Conservation (phyloP, 1,140 invertebrate genomes). For the Caenorhabditis remanei region DNA sequence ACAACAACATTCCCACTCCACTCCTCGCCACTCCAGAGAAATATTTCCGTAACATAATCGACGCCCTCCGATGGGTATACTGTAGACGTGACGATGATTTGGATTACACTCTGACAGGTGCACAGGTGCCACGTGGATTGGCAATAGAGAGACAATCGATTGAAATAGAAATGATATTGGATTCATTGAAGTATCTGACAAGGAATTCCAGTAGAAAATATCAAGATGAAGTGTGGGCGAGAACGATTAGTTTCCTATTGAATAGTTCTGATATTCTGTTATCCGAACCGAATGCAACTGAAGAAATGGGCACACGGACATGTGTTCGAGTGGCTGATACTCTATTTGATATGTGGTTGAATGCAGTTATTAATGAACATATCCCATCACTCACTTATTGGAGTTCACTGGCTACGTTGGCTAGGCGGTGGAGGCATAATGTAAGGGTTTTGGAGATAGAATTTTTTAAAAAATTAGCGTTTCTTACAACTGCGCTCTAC, state of each 20-base stretch:
- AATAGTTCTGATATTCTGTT: conserved; percentile 63
- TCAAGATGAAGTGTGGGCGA: conserved; percentile 67
- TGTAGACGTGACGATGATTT: conserved; percentile 33
- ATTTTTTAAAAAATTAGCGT: no score
- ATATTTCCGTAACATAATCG: conserved; percentile 68
- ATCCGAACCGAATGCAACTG: conserved; percentile 56
- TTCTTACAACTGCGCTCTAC: no score
- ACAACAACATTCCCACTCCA: conserved; percentile 61
- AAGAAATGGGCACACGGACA: conserved; percentile 59
- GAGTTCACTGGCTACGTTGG: conserved; percentile 71
- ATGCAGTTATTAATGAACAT: conserved; percentile 69
- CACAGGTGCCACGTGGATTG: conserved; percentile 46
- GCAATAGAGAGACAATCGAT: conserved; percentile 58
- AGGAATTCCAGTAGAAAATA: conserved; percentile 61
- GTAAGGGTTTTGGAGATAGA: conserved; percentile 57
- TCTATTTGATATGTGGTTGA: conserved; percentile 72
- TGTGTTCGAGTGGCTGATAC: conserved; percentile 63
- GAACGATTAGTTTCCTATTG: conserved; percentile 63
- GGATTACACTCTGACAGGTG: neutral
- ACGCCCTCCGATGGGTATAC: conserved; percentile 65
- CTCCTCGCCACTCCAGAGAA: conserved; percentile 64
- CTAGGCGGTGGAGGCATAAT: conserved; percentile 71
- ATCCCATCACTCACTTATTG: conserved; percentile 75
- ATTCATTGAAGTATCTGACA: conserved; percentile 58
- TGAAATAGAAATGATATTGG: conserved; percentile 62